Evolutionary conservation across 2,797 vertebrate species (phyloP).

Genomic region (Pipistrellus pipistrellus): DNA sequence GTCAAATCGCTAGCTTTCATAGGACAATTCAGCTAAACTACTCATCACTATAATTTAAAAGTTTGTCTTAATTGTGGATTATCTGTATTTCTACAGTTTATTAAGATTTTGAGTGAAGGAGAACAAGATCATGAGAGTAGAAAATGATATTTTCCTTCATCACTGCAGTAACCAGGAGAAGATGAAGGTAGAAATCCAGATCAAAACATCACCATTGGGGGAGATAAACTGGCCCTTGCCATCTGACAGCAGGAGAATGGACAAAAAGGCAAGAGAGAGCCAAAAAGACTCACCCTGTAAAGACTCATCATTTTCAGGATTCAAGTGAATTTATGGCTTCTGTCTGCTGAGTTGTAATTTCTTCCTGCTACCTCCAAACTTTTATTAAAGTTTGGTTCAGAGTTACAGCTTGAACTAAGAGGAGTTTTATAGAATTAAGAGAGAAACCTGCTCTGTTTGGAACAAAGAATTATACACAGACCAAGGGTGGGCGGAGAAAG

Average conservation of each 20-base stretch:
- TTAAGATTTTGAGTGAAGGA: slow-evolving; percentile 28
- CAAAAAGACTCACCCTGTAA: not conserved
- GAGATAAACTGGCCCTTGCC: slow-evolving; percentile 39
- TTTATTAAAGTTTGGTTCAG: slow-evolving; percentile 66
- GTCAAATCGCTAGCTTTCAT: not conserved
- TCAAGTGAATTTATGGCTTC: slow-evolving; percentile 49
- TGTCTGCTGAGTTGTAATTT: slow-evolving; percentile 60
- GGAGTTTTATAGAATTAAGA: slow-evolving; percentile 37
- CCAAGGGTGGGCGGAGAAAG: not conserved
- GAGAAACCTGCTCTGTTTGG: slow-evolving; percentile 6
- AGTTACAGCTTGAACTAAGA: slow-evolving; percentile 57
- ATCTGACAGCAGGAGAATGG: not conserved
- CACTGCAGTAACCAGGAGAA: not conserved
- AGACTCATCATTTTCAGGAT: not conserved
- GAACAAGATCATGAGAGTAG: not conserved
- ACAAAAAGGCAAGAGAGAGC: not conserved
- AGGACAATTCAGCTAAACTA: not conserved
- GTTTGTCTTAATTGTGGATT: not conserved
- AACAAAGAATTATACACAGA: slow-evolving; percentile 13
- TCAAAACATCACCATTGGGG: not conserved
- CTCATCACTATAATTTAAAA: not conserved
- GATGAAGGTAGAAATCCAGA: not conserved
- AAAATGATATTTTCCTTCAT: not conserved
- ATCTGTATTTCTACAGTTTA: slow-evolving; percentile 22
- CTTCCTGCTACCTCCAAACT: slow-evolving; percentile 57